Base-by-base conservation (phyloP, 2,113 vertebrate species). In the Rhombomys opimus region DNA sequence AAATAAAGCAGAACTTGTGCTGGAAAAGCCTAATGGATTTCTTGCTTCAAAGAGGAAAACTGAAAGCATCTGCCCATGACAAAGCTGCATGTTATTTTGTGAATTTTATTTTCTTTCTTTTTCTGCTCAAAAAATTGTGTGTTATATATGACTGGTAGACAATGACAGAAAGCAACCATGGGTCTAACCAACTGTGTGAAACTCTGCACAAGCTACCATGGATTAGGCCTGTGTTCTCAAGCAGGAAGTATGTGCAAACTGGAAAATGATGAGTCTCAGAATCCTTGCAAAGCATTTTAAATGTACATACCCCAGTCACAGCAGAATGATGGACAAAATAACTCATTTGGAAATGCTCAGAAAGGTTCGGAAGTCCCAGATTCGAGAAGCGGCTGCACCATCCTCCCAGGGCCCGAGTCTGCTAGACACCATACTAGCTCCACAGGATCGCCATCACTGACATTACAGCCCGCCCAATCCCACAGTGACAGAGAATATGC, bases 151-250 rank as follows among this genome's bases (percentile, higher is more conserved):
- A 35, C 78, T 90, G 1, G 61, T 95, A 46, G 92, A 67, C 76
- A 96, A 86, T 95, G 89, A 89, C 50, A 72, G 63, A 90, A 95
- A 95, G 70, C 57, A 95, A 41, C 38, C 68, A 65, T n/a, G 46
- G 23, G 68, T 85, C 68, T 52, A 80, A 25, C 25, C 89, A 86
- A 86, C 72, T 52, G 6, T n/a, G 11, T 78, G 13, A 8, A 73
- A 61, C 52, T 95, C 59, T 96, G 89, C 88, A 90, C 50, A 91
- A 87, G 46, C 82, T 90, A 63, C 75, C 61, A 82, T 75, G 88
- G 88, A 94, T 97, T 95, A 91, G 32, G 85, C 7, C 38, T 93
- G 96, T 93, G 90, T 92, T 91, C 61, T 96, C 73, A 90, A 63
- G 95, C 67, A 92, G 75, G 50, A 93, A 91, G 65, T 93, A 32